Evolutionary conservation across 2,888 invertebrate species (phyloP), one percentile per base, ranked within the genome.

Genomic region (Hoplodrina ambigua): DNA sequence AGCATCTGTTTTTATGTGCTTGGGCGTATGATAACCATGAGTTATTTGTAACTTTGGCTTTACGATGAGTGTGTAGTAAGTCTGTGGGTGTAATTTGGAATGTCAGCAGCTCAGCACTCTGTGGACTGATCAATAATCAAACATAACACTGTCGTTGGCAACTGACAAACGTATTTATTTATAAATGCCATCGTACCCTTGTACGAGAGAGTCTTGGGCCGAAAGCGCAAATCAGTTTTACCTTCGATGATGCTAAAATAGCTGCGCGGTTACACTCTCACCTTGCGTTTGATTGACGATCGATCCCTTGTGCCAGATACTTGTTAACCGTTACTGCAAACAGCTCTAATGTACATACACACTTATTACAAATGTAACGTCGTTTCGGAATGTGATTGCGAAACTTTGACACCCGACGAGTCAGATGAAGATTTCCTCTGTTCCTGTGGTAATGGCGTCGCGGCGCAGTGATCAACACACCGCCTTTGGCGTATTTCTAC

Each of bases 271-370:
- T 92, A 93, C 91, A 94, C 95, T 95, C 94, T 96, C 93, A 94
- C 96, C 96, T 96, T 96, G 96, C 94, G 90, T 95, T 95, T 96
- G 95, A 96, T 96, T 95, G 95, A 96, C 94, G 95, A 95, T 95
- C 93, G 94, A 95, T 95, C 93, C 92, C 94, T 93, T 93, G 94
- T 95, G 95, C 96, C 95, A 96, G 95, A 96, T 94, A 94, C 91
- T 91, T 91, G 93, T 88, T 92, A 93, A 94, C 92, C 89, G 88
- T 90, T 91, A 92, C 89, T 88, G 87, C 89, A 94, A 93, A 92
- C 91, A 91, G 85, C 86, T 92, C 85, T 84, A 85, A 83, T 87
- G 85, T 86, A 86, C 86, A 80, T 84, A 87, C 85, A 84, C 78
- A 84, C 81, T 87, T 87, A 86, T 87, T 85, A 84, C 87, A 86